Conservation (phyloP, 2,888 invertebrate genomes). For the Tetheella fluctuosa region DNA sequence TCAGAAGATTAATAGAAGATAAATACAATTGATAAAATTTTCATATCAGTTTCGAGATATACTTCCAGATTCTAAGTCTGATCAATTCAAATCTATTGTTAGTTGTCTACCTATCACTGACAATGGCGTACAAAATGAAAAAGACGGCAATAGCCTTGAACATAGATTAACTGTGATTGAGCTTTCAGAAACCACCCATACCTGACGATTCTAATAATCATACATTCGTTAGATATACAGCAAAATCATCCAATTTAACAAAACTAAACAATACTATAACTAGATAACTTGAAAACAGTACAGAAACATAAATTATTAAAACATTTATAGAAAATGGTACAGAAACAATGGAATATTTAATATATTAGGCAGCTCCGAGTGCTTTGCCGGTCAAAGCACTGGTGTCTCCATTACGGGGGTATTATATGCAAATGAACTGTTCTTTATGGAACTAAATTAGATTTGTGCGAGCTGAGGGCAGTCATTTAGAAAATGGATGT, state of each 20-base stretch:
- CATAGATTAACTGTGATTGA: no score
- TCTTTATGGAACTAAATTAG: conserved; percentile 55
- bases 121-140: no score
- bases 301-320: neutral
- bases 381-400: conserved; percentile 27
- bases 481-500: conserved; percentile 47
- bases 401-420: conserved; percentile 48
- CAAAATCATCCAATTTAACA: neutral
- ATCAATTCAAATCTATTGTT: no score
- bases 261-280: neutral
- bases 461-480: conserved; percentile 41
- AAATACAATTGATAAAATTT: no score
- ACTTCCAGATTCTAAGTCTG: no score
- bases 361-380: conserved; percentile 20
- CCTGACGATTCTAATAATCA: no score
- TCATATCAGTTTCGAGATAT: no score
- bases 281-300: neutral
- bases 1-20: no score
- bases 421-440: conserved; percentile 63
- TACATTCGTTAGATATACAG: neutral
- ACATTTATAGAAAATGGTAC: conserved; percentile 18
- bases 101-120: no score
- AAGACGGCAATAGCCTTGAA: no score
- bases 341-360: conserved; percentile 24
- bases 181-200: no score